Conservation (phyloP, 2,113 vertebrate genomes). For the Albula goreensis region DNA sequence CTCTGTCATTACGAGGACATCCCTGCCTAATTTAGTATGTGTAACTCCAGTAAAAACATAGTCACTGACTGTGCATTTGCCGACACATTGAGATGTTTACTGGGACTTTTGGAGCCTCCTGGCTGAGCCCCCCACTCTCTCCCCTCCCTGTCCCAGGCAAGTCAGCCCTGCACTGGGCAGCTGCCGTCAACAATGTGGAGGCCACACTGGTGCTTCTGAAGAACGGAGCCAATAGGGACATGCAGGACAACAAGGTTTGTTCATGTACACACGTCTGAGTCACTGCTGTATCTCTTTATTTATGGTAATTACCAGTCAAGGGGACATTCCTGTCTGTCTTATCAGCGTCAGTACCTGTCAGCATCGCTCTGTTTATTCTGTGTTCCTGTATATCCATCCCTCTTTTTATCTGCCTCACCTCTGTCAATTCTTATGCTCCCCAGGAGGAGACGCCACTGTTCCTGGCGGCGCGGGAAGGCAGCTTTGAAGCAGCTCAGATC, state of each 20-base stretch:
- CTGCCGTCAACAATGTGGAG: constrained; percentile 93
- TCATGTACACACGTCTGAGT: not conserved
- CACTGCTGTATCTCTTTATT: no score
- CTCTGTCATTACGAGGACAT: no score
- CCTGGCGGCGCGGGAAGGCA: constrained; percentile 90
- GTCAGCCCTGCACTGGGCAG: constrained; percentile 94
- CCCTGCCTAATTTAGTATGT: no score
- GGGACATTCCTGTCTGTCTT: no score
- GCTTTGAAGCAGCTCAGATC: constrained; percentile 87
- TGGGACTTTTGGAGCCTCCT: not conserved
- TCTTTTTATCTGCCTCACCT: not conserved
- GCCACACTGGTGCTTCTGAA: constrained; percentile 89
- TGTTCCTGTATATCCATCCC: not conserved
- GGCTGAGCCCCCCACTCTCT: not conserved
- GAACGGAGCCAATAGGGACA: constrained; percentile 93
- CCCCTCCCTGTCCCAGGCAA: constrained; percentile 71
- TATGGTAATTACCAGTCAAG: no score
- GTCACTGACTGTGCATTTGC: no score
- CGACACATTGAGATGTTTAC: no score
- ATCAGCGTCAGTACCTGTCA: not conserved
- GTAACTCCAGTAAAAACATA: no score
- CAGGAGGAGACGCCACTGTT: constrained; percentile 93
- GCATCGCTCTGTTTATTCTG: not conserved
- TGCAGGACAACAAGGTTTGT: constrained; percentile 94
- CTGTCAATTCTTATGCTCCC: constrained; percentile 19